phyloP scores from a whole-genome alignment of 2,888 invertebrate genomes.

The Drosophila acutilabella region DNA sequence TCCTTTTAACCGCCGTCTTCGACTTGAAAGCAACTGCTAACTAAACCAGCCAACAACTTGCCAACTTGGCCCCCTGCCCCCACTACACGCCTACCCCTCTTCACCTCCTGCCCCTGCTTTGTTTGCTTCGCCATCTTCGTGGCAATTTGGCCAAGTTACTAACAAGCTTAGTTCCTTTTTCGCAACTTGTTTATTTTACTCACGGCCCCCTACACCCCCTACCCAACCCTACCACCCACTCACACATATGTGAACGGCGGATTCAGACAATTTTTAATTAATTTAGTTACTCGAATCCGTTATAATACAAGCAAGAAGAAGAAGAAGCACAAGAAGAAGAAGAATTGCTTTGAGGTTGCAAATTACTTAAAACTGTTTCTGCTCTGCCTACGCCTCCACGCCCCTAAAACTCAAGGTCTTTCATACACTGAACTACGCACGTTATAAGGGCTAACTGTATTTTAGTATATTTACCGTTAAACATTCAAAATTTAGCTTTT shows the following conservation, averaged over 20 bases:
- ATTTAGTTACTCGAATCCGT: conserved; percentile 62
- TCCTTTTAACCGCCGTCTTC: not conserved
- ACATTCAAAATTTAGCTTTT: too few species aligned
- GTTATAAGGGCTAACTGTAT: not conserved
- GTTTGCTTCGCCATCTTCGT: not conserved
- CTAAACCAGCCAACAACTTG: conserved; percentile 38
- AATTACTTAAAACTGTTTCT: conserved; percentile 8
- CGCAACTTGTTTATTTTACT: conserved; percentile 55
- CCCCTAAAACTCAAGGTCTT: not conserved
- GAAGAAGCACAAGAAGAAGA: not conserved
- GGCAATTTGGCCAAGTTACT: conserved; percentile 62
- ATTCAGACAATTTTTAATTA: conserved; percentile 65
- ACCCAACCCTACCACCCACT: conserved; percentile 1
- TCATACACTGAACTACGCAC: too few species aligned
- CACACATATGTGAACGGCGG: conserved; percentile 15
- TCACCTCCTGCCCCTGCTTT: not conserved
- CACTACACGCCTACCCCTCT: not conserved
- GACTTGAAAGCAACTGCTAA: conserved; percentile 19
- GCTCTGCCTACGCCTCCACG: not conserved
- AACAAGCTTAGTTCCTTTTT: conserved; percentile 73
- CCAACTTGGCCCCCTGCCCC: conserved; percentile 25
- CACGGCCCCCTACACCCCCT: not conserved
- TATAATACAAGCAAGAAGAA: conserved; percentile 27
- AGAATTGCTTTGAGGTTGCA: conserved; percentile 11
- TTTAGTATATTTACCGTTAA: too few species aligned